A percentile compares a stretch with the other conserved stretches of the same genome.
Evolutionary conservation across 2,797 vertebrate species (phyloP).

Genomic region (Bufotes viridis): DNA sequence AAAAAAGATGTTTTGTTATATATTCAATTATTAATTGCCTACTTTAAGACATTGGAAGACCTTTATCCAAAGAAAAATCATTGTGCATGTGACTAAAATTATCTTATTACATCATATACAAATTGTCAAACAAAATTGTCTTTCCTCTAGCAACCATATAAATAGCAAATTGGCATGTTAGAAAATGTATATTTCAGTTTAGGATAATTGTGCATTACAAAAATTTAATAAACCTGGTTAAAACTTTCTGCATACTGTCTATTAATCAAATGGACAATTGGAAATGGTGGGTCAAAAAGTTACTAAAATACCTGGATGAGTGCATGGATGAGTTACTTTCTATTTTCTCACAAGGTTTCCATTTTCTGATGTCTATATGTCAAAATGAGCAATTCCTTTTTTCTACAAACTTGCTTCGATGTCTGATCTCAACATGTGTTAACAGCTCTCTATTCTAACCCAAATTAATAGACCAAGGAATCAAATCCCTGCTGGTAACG

Average conservation of each 20-base stretch:
- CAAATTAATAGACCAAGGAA: constrained; percentile 6
- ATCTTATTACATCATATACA: background rate
- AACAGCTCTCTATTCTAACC: background rate
- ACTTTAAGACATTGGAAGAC: background rate
- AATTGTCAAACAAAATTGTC: background rate
- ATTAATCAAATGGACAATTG: background rate
- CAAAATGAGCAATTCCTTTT: background rate
- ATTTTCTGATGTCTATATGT: background rate
- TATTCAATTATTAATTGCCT: background rate
- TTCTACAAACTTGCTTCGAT: background rate
- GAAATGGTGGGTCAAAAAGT: background rate
- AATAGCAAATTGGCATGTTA: too few species aligned
- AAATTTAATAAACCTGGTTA: too few species aligned
- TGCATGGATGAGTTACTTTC: background rate
- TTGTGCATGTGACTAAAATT: background rate
- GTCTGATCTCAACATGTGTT: constrained; percentile 8
- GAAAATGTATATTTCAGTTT: too few species aligned
- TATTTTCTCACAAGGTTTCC: background rate
- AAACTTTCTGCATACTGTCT: too few species aligned
- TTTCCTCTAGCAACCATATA: background rate
- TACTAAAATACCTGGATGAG: background rate
- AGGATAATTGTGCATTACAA: too few species aligned
- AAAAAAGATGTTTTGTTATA: too few species aligned
- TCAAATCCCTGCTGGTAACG: background rate
- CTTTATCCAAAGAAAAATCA: background rate